Base-by-base conservation (phyloP, 2,797 vertebrate genomes). In the Botia kubotai region DNA sequence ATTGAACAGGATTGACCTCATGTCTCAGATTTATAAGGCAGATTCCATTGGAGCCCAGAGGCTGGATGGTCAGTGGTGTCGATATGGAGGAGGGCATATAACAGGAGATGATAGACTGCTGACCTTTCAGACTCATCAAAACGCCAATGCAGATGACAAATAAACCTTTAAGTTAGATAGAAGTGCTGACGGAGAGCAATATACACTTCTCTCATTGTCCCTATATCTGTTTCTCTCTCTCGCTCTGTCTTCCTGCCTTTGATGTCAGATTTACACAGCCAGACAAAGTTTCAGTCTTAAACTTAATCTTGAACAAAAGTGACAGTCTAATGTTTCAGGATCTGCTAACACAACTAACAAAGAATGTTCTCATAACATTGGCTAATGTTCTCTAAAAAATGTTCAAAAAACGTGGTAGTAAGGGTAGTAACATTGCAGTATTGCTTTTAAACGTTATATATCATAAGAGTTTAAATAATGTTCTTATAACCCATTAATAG, bases 71-170 rank as follows among this genome's bases (percentile, higher is more conserved):
- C 81, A 76, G 87, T 73, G 65, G 80, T 91, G 92, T 91, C 89
- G 88, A 91, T 93, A 91, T 66, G 57, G 74, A 83, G 79, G 77
- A 83, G 66, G 79, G 77, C 79, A 81, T 91, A 85, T 89, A 90
- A 89, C 84, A 86, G 82, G 62, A 88, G 88, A 89, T 92, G 90
- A 93, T 91, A 88, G 92, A 94, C 88, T 88, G 88, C 83, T 83
- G 87, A 93, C 91, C 92, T 93, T 92, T 92, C 48, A 72, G 74
- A 79, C 82, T 87, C 88, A 92, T 93, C 89, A 84, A 74, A 84
- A 66, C 85, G 90, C 91, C 91, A 86, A 84, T 84, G 81, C 84
- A 83, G 85, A 91, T 92, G 92, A 93, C 88, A 90, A 92, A 94
- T 92, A 91, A 90, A 89, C 87, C 74, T 83, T 89, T 91, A 89